Percentiles rank a stretch among this genome's conserved stretches.
Conservation (phyloP, 2,113 vertebrate genomes). For the Ramphastos sulfuratus region DNA sequence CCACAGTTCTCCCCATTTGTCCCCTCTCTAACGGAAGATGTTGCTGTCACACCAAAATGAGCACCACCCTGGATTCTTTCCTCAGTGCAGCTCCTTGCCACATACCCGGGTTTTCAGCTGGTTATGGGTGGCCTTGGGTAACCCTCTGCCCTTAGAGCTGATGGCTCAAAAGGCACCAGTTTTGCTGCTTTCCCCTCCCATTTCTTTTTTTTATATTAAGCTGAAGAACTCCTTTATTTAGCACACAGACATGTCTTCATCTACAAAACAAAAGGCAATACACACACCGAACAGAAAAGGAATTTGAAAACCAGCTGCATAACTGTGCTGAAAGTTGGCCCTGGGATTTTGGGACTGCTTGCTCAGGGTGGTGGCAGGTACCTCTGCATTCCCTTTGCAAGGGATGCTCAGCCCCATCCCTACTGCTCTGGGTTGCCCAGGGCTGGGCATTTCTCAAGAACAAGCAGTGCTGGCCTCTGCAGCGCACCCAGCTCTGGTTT, state of each 20-base stretch:
- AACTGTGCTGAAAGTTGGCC: background rate
- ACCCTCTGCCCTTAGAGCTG: background rate
- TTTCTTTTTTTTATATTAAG: background rate
- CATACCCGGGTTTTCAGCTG: background rate
- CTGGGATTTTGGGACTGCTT: background rate
- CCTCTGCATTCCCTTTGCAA: background rate
- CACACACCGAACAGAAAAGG: background rate
- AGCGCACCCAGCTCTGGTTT: background rate
- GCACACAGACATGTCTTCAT: constrained; percentile 35
- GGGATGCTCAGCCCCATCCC: background rate
- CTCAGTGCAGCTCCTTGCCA: background rate
- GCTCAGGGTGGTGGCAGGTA: background rate
- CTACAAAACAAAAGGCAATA: background rate
- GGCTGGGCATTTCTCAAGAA: background rate
- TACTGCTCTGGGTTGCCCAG: fast-evolving
- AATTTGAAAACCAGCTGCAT: background rate
- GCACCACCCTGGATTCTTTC: background rate
- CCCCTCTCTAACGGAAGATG: background rate
- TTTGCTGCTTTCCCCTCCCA: background rate
- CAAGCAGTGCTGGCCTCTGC: background rate
- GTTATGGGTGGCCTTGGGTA: background rate
- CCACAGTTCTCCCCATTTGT: background rate
- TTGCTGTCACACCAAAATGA: background rate
- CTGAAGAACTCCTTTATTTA: constrained; percentile 34
- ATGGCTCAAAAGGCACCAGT: background rate